These are phyloP conservation scores for Choristoneura rosaceana DNA, from an alignment of 2,888 invertebrate species.

Conservation along the genomic window DNA sequence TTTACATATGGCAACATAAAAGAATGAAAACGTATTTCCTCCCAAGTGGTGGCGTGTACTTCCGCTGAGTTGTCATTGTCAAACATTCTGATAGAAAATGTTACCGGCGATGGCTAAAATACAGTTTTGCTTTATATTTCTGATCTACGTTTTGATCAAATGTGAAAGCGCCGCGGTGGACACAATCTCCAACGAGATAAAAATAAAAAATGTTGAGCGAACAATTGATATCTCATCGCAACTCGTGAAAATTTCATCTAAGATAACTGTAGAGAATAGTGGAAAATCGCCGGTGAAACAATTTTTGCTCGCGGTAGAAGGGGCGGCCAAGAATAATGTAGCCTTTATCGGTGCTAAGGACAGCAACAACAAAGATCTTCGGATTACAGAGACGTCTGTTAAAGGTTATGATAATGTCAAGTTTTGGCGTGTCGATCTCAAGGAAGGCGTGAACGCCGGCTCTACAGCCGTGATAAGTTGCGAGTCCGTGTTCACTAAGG, in stretches of 20 bases:
- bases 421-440: conserved; percentile 86
- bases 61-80: conserved; percentile 78
- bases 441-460: conserved; percentile 85
- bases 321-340: conserved; percentile 86
- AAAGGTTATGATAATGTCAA: conserved; percentile 78
- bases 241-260: conserved; percentile 92
- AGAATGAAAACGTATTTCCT: conserved; percentile 41
- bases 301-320: conserved; percentile 90
- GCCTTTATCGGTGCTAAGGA: conserved; percentile 91
- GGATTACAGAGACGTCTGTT: conserved; percentile 79
- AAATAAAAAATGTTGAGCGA: conserved; percentile 93
- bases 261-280: conserved; percentile 93
- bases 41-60: conserved; percentile 74
- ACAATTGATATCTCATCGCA: conserved; percentile 95
- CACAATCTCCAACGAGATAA: conserved; percentile 84
- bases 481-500: conserved; percentile 91
- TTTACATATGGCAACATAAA: conserved; percentile 25
- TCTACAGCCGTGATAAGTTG: conserved; percentile 86
- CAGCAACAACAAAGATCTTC: conserved; percentile 85
- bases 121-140: conserved; percentile 65
- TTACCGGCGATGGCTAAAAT: conserved; percentile 77
- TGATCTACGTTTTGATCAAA: conserved; percentile 62
- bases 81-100: conserved; percentile 64
- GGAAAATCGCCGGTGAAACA: conserved; percentile 89
- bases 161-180: conserved; percentile 71